Base-by-base conservation (phyloP, 1,140 invertebrate genomes). In the Drosophila setifemur region DNA sequence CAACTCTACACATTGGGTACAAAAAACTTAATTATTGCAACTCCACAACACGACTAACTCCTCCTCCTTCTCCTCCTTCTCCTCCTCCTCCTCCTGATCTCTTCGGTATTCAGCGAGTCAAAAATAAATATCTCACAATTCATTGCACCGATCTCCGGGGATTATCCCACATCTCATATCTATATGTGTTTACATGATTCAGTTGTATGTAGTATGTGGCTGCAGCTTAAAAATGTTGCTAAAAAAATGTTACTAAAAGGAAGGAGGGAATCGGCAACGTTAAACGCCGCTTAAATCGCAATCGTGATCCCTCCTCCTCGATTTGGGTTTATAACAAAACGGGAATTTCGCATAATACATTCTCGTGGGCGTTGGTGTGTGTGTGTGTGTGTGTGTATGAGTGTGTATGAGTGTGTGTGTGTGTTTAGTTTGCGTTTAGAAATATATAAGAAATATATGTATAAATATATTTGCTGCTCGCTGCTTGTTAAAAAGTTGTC, bases 1-100 rank as follows among this genome's bases (percentile, higher is more conserved):
- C 21, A 57, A 57, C 53, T 33, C 53, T 53, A 57, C 47, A 53
- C 23, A n/a, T n/a, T n/a, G 53, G 53, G 53, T 57, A 57, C 53
- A 57, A 57, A 57, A 55, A 53, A 57, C 28, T 53, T 57, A 25
- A 25, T 35, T 18, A n/a, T n/a, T n/a, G n/a, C 53, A 55, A 52
- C 29, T 25, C 18, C 23, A 50, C 53, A 55, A 55, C 53, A 50
- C 18, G 7, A n/a, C n/a, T n/a, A n/a, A n/a, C n/a, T n/a, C 16
- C n/a, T 29, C 6, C 9, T 9, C 8, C 25, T n/a, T 0, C 25
- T 28, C 5, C 3, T 16, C 4, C 25, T 45, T n/a, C n/a, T n/a
- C 8, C 14, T 45, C 8, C 18, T 52, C 49, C 49, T 12, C 21
- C 21, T 40, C 12, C 23, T 25, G 7, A 5, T 14, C 4, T 18